phyloP scores from a whole-genome alignment of 2,797 vertebrate genomes.

The Podarcis lilfordi region DNA sequence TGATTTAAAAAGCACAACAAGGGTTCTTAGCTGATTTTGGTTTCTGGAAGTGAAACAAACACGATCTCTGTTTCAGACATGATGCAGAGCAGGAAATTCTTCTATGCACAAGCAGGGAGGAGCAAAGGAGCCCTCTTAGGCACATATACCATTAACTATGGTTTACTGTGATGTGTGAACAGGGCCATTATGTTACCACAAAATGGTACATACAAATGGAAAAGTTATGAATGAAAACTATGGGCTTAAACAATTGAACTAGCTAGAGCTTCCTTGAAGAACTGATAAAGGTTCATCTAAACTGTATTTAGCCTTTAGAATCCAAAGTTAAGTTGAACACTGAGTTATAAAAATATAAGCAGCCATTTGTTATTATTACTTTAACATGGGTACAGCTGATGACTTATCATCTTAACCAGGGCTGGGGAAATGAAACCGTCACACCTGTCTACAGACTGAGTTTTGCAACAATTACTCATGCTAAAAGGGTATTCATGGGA shows the following conservation, averaged over 20 bases:
- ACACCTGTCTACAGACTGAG: neutral
- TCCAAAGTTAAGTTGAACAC: neutral
- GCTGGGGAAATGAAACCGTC: neutral
- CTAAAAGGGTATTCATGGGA: neutral
- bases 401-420: neutral
- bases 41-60: too few relatives aligned
- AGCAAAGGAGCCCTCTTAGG: too few relatives aligned
- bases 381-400: neutral
- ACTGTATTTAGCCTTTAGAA: neutral
- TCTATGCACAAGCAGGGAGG: too few relatives aligned
- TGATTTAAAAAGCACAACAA: neutral
- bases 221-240: neutral
- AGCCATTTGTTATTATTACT: neutral
- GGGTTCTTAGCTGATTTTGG: too few relatives aligned
- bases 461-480: conserved; percentile 16
- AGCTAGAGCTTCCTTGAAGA: neutral
- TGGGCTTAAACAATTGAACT: neutral
- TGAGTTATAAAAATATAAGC: neutral
- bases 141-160: too few relatives aligned
- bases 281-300: neutral
- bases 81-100: too few relatives aligned
- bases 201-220: neutral
- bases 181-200: neutral
- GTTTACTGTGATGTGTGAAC: too few relatives aligned
- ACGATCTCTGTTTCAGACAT: too few relatives aligned